Percentiles rank a stretch among this genome's conserved stretches.
phyloP scores from a whole-genome alignment of 2,888 invertebrate species.

The Drosophila picticornis region DNA sequence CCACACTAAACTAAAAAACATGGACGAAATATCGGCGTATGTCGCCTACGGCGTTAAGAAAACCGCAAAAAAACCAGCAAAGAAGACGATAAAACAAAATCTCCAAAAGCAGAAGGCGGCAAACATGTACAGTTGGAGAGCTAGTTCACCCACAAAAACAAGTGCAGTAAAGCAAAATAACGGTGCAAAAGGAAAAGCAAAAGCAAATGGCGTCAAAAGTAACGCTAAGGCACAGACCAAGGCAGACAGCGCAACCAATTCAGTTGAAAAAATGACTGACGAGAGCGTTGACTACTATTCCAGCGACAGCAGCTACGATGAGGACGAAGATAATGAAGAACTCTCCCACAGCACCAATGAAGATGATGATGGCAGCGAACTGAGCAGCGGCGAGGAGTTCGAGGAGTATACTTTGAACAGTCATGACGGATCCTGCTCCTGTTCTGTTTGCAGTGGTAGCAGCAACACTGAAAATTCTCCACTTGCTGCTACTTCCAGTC shows the following conservation, averaged over 20 bases:
- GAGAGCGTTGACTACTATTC: neutral
- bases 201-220: neutral
- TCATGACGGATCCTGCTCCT: neutral
- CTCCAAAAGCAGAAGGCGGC: neutral
- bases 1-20: neutral
- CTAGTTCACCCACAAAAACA: neutral
- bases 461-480: neutral
- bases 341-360: neutral
- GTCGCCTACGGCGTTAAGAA: conserved; percentile 9
- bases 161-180: neutral
- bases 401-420: neutral
- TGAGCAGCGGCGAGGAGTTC: conserved; percentile 23
- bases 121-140: neutral
- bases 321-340: neutral
- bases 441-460: neutral
- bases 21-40: conserved; percentile 34
- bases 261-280: neutral
- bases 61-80: neutral
- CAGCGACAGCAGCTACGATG: neutral
- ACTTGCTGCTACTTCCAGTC: neutral
- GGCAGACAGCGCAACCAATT: neutral
- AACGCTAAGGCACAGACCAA: neutral
- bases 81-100: neutral
- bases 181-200: neutral
- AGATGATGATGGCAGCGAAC: neutral